Percentiles rank a stretch among this genome's conserved stretches.
phyloP scores from a whole-genome alignment of 1,140 invertebrate species.

The Diploscapter pachys region DNA sequence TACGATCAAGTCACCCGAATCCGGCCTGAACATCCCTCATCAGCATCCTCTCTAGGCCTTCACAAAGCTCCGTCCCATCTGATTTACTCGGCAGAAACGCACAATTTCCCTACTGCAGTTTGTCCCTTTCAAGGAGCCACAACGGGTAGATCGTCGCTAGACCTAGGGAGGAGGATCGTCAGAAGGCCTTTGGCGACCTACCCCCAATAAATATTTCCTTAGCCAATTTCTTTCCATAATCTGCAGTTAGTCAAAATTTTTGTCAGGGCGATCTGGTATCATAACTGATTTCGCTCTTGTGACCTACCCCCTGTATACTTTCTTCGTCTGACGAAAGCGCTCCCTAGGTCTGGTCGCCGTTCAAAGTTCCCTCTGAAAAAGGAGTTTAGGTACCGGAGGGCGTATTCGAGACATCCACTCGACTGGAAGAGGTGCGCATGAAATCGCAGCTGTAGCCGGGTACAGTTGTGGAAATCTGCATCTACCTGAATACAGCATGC shows the following conservation, averaged over 20 bases:
- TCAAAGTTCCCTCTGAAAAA: too few relatives aligned
- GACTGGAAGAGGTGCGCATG: slow-evolving; percentile 74
- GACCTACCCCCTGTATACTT: too few relatives aligned
- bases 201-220: too few relatives aligned
- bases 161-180: too few relatives aligned
- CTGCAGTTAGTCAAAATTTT: too few relatives aligned
- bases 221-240: too few relatives aligned
- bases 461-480: slow-evolving; percentile 89
- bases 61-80: slow-evolving; percentile 73
- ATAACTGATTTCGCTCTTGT: too few relatives aligned
- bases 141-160: slow-evolving; percentile 67
- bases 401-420: slow-evolving; percentile 88
- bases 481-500: slow-evolving; percentile 78
- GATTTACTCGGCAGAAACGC: slow-evolving; percentile 97
- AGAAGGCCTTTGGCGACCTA: too few relatives aligned
- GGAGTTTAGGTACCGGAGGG: slow-evolving; percentile 72
- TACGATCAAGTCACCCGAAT: slow-evolving; percentile 68
- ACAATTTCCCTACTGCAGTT: slow-evolving; percentile 90
- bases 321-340: too few relatives aligned
- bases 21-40: slow-evolving; percentile 65
- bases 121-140: slow-evolving; percentile 78
- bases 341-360: too few relatives aligned
- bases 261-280: too few relatives aligned
- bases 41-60: slow-evolving; percentile 68
- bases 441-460: slow-evolving; percentile 90